Evolutionary conservation across 1,140 invertebrate genomes (phyloP).

Genomic region (Cotesia chilonis): DNA sequence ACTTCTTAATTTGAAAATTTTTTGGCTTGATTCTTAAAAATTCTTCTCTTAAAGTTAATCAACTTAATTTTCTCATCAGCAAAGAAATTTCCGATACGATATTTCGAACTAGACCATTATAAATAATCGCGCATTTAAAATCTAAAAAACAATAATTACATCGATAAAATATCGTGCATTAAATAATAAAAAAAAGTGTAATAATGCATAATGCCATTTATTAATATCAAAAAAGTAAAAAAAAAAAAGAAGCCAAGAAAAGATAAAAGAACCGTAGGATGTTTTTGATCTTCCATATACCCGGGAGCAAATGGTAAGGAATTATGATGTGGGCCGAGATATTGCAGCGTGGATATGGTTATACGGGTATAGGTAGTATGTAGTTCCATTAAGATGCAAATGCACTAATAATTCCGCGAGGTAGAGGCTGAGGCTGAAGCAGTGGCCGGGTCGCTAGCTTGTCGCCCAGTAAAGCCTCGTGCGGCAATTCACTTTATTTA

Average conservation of each 20-base stretch:
- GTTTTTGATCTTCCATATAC: slow-evolving; percentile 19
- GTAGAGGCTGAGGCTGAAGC: not conserved
- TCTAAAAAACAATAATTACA: no score
- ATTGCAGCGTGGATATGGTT: slow-evolving; percentile 37
- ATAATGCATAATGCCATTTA: no score
- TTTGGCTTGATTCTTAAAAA: no score
- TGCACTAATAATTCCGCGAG: slow-evolving; percentile 59
- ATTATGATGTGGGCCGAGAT: slow-evolving; percentile 56
- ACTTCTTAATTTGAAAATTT: no score
- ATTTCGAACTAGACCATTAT: no score
- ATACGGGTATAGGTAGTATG: slow-evolving; percentile 45
- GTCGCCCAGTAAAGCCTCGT: slow-evolving; percentile 47
- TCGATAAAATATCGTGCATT: no score
- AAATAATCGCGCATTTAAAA: no score
- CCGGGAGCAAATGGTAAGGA: slow-evolving; percentile 42
- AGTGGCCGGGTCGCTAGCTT: slow-evolving; percentile 49
- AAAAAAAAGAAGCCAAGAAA: not conserved
- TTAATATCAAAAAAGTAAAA: no score
- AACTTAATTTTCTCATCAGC: no score
- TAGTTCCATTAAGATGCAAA: slow-evolving; percentile 66
- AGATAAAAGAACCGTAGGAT: not conserved
- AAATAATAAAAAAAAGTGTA: no score
- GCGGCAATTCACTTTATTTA: slow-evolving; percentile 27
- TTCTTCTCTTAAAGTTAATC: no score
- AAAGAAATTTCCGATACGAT: no score